These are phyloP conservation scores for Phytoseiulus persimilis DNA, from an alignment of 2,888 invertebrate genomes.

Conservation along the genomic window DNA sequence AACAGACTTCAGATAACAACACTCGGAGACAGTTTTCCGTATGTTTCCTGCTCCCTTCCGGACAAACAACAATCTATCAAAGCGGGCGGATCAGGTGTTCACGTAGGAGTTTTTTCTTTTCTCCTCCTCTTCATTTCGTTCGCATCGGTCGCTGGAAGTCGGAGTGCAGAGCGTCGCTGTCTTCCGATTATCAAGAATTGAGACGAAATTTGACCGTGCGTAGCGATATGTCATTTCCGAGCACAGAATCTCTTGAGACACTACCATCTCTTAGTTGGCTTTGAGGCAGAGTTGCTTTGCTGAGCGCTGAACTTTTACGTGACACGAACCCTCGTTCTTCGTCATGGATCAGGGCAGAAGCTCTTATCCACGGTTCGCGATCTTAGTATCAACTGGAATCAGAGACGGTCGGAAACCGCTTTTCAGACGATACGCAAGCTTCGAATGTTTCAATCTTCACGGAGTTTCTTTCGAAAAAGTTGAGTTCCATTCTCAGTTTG, in stretches of 20 bases:
- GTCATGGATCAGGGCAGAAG: not conserved
- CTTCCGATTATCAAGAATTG: not conserved
- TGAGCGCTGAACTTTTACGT: not conserved
- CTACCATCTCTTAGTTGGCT: not conserved
- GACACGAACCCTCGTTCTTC: not conserved
- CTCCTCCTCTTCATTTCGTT: no score
- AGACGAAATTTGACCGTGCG: not conserved
- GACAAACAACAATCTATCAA: not conserved
- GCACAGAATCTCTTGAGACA: not conserved
- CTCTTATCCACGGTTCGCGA: no score
- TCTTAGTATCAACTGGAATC: no score
- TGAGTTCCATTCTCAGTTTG: not conserved
- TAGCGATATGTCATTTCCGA: not conserved
- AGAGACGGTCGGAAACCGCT: no score
- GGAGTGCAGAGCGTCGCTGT: no score
- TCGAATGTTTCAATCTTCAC: not conserved
- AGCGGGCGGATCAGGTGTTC: no score
- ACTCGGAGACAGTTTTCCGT: not conserved
- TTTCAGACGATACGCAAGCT: not conserved
- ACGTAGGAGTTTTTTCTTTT: no score
- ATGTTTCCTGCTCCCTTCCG: not conserved
- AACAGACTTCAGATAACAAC: not conserved
- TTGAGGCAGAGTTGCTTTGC: conserved; percentile 37
- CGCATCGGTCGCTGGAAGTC: no score
- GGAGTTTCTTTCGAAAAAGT: not conserved